These are phyloP conservation scores for Incurvaria masculella DNA, from an alignment of 2,888 invertebrate genomes.

Conservation along the genomic window DNA sequence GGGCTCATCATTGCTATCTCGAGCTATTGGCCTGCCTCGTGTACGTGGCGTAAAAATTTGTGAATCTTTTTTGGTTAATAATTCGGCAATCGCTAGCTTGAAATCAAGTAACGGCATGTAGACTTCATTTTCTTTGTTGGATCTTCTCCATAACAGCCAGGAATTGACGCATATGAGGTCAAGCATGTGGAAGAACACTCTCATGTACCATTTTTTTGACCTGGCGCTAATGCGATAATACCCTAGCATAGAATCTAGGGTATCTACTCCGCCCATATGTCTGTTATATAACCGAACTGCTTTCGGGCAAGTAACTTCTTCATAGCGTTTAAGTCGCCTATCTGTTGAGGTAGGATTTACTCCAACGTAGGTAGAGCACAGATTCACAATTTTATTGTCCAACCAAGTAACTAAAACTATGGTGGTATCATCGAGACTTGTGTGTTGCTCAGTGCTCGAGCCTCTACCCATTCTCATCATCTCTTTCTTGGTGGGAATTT, in stretches of 20 bases:
- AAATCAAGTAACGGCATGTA: constrained; percentile 17
- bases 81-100: constrained; percentile 2
- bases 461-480: constrained; percentile 9
- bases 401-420: constrained; percentile 4
- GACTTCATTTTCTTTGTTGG: constrained; percentile 8
- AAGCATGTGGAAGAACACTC: constrained; percentile 20
- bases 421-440: constrained; percentile 9
- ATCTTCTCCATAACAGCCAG: constrained; percentile 19
- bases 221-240: constrained; percentile 20
- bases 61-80: not conserved
- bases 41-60: constrained; percentile 10
- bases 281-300: constrained; percentile 2
- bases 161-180: constrained; percentile 17
- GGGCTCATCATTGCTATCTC: not conserved
- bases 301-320: constrained; percentile 3
- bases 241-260: constrained; percentile 17
- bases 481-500: constrained; percentile 5
- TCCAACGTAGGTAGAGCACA: constrained; percentile 4
- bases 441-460: constrained; percentile 11
- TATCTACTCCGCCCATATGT: constrained; percentile 5
- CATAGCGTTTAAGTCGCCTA: not conserved
- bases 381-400: constrained; percentile 4
- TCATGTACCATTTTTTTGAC: constrained; percentile 20
- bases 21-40: constrained; percentile 14
- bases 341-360: not conserved